Percentiles rank a stretch among this genome's conserved stretches.
Conservation (phyloP, 1,140 invertebrate genomes). For the Aphelinus atriplicis region DNA sequence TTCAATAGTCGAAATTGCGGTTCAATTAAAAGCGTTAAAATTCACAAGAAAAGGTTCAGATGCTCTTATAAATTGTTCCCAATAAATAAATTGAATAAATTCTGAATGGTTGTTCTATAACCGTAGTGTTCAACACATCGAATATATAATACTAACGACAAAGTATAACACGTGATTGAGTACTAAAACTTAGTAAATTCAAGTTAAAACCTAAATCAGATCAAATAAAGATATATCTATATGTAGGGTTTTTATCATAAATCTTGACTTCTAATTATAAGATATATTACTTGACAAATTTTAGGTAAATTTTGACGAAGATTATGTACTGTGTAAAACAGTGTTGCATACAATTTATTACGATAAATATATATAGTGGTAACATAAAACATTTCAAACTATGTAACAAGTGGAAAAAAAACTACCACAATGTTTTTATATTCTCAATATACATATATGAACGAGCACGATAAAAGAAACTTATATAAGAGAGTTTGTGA, state of each 20-base stretch:
- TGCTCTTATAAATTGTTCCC: no score
- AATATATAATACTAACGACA: no score
- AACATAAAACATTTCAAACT: background rate
- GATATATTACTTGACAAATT: no score
- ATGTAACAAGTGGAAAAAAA: background rate
- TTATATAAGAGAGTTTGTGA: conserved; percentile 7
- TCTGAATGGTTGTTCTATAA: conserved; percentile 12
- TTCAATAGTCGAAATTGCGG: background rate
- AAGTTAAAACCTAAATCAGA: no score
- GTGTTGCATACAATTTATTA: background rate
- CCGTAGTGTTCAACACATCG: no score
- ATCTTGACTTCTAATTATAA: background rate
- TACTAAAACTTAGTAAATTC: no score
- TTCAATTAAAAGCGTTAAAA: background rate
- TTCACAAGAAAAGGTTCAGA: no score
- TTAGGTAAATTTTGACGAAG: no score
- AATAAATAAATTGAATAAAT: background rate
- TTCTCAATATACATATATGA: background rate
- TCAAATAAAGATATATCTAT: background rate
- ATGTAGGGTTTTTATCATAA: background rate
- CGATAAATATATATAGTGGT: background rate
- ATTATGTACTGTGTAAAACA: no score
- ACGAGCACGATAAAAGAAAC: conserved; percentile 3
- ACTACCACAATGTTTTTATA: conserved; percentile 10
- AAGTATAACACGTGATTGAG: no score